These are phyloP conservation scores for Antheraea assamensis DNA, from an alignment of 2,888 invertebrate genomes.

Conservation along the genomic window DNA sequence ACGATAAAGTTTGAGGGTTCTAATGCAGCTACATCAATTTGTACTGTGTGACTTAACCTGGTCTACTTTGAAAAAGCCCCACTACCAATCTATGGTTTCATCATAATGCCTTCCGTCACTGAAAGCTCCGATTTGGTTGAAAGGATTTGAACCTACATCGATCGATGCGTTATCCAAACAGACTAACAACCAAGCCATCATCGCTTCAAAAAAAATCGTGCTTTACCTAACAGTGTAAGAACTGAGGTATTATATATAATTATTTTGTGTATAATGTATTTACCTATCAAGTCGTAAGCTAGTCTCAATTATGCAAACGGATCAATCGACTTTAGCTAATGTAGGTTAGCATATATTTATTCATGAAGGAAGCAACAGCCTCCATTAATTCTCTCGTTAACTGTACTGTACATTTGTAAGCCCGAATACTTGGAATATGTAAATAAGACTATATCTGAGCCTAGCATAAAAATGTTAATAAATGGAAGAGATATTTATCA, in stretches of 20 bases:
- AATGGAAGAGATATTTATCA: not conserved
- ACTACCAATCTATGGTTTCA: too few relatives aligned
- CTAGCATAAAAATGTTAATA: not conserved
- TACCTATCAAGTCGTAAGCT: not conserved
- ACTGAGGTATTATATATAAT: not conserved
- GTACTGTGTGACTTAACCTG: too few relatives aligned
- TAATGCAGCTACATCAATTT: too few relatives aligned
- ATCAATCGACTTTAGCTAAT: slow-evolving; percentile 26
- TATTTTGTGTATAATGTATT: not conserved
- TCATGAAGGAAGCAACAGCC: slow-evolving; percentile 52
- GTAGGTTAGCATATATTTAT: slow-evolving; percentile 40
- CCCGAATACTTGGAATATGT: not conserved
- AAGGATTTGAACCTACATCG: too few relatives aligned
- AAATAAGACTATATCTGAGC: not conserved
- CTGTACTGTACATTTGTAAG: slow-evolving; percentile 52
- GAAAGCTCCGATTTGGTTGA: too few relatives aligned
- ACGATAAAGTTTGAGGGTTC: too few relatives aligned
- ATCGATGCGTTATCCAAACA: too few relatives aligned
- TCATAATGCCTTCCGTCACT: too few relatives aligned
- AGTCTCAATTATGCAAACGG: not conserved
- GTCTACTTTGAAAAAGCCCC: too few relatives aligned
- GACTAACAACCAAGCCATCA: too few relatives aligned
- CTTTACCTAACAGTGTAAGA: not conserved
- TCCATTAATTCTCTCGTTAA: slow-evolving; percentile 67
- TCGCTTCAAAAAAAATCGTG: too few relatives aligned